Evolutionary conservation across 2,113 vertebrate genomes (phyloP).

Genomic region (Epinephelus cyanopodus): DNA sequence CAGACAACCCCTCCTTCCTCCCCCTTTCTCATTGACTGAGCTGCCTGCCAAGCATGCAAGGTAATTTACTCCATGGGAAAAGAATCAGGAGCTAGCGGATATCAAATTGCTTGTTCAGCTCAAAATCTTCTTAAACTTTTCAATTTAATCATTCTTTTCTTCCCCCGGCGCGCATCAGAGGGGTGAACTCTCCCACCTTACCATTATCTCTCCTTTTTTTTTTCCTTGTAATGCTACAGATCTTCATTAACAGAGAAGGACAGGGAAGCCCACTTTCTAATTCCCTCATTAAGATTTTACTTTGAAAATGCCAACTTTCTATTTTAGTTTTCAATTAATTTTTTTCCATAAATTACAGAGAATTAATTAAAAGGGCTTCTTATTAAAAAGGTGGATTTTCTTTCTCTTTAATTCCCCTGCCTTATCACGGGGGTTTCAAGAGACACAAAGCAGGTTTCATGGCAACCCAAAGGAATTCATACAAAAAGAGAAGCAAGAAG

Average conservation of each 20-base stretch:
- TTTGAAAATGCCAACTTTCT: slow-evolving; percentile 31
- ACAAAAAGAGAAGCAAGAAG: neutral
- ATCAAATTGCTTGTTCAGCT: slow-evolving; percentile 62
- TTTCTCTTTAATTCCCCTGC: slow-evolving; percentile 17
- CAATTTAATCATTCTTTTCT: slow-evolving; percentile 53
- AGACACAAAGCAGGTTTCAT: slow-evolving; percentile 35
- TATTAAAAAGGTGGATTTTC: slow-evolving; percentile 33
- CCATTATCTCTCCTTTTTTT: slow-evolving; percentile 1
- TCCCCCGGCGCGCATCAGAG: neutral
- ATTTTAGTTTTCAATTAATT: slow-evolving; percentile 46
- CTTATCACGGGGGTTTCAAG: slow-evolving; percentile 25
- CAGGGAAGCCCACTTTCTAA: neutral
- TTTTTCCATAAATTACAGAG: slow-evolving; percentile 15
- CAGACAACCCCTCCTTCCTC: neutral
- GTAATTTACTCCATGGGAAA: slow-evolving; percentile 41
- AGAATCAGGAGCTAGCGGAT: slow-evolving; percentile 25
- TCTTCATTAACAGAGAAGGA: slow-evolving; percentile 25
- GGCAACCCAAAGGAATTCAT: slow-evolving; percentile 4
- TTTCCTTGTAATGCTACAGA: slow-evolving; percentile 20
- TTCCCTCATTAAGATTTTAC: slow-evolving; percentile 29
- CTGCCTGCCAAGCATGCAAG: slow-evolving; percentile 36
- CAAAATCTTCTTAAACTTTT: slow-evolving; percentile 65
- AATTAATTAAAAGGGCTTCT: slow-evolving; percentile 23
- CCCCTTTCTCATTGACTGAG: slow-evolving; percentile 26
- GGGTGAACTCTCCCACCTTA: slow-evolving; percentile 17